These are phyloP conservation scores for Parauchenoglanis punctatus DNA, from an alignment of 2,797 vertebrate genomes.

Conservation along the genomic window DNA sequence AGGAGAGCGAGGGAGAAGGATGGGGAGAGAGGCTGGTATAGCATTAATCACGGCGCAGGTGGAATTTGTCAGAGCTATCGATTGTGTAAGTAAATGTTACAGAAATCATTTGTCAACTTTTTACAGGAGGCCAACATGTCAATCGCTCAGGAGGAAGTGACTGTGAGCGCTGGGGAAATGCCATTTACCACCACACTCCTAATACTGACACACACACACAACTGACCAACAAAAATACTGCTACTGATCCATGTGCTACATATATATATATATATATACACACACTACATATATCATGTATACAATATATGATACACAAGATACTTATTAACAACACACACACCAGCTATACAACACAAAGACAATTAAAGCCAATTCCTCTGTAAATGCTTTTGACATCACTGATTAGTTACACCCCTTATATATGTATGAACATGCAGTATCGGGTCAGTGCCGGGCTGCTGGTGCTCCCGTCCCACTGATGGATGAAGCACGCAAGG, in stretches of 20 bases:
- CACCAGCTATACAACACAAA: not conserved
- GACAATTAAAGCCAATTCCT: not conserved
- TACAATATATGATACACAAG: not conserved
- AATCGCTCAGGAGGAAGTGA: constrained; percentile 77
- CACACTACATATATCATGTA: not conserved
- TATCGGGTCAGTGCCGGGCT: not conserved
- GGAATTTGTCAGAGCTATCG: constrained; percentile 92
- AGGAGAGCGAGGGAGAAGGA: constrained; percentile 62
- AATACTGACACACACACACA: constrained; percentile 40
- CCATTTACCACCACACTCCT: constrained; percentile 46
- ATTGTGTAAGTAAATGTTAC: constrained; percentile 96
- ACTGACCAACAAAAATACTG: constrained; percentile 7
- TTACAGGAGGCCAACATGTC: constrained; percentile 79
- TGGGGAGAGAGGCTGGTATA: constrained; percentile 71
- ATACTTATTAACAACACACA: not conserved
- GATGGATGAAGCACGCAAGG: not conserved
- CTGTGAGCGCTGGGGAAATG: constrained; percentile 55
- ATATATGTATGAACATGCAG: not conserved
- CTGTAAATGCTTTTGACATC: not conserved
- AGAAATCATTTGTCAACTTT: constrained; percentile 90
- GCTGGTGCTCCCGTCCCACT: not conserved
- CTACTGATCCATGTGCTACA: not conserved
- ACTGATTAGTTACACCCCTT: not conserved
- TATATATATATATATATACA: too few relatives aligned
- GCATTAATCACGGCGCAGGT: constrained; percentile 91